These are phyloP conservation scores for Trichomalopsis sarcophagae DNA, from an alignment of 1,140 invertebrate species.

Conservation along the genomic window DNA sequence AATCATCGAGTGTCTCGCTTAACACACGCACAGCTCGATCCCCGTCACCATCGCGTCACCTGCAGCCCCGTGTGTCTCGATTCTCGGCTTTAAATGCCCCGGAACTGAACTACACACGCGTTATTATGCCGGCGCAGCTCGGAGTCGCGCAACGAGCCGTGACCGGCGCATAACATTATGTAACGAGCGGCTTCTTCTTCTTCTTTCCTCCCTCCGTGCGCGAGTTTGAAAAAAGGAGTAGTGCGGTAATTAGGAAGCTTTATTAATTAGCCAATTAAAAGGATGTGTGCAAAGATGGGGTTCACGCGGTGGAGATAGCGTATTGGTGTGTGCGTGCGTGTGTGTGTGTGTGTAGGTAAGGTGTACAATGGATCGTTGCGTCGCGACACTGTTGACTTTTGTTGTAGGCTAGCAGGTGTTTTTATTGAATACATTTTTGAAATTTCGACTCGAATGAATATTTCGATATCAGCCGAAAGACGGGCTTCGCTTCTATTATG, in stretches of 20 bases:
- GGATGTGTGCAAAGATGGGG: background rate
- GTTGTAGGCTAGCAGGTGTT: background rate
- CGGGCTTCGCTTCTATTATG: background rate
- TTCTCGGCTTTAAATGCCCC: background rate
- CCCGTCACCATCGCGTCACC: background rate
- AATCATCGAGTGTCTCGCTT: background rate
- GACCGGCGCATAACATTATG: conserved; percentile 30
- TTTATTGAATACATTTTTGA: background rate
- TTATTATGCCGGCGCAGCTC: background rate
- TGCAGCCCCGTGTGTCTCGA: background rate
- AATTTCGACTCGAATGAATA: too few species aligned
- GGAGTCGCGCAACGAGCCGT: conserved; percentile 37
- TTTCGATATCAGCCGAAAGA: too few species aligned
- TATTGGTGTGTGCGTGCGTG: background rate
- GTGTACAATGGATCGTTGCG: background rate
- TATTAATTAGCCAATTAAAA: conserved; percentile 32
- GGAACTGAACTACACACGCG: background rate
- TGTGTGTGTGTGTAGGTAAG: background rate
- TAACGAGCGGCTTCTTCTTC: conserved; percentile 26
- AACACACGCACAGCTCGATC: background rate
- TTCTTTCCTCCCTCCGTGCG: background rate
- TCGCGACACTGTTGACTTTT: background rate
- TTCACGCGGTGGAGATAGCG: background rate
- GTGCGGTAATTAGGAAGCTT: background rate
- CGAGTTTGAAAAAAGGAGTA: background rate